phyloP scores from a whole-genome alignment of 2,113 vertebrate genomes.

The Trematocara nigrifrons region DNA sequence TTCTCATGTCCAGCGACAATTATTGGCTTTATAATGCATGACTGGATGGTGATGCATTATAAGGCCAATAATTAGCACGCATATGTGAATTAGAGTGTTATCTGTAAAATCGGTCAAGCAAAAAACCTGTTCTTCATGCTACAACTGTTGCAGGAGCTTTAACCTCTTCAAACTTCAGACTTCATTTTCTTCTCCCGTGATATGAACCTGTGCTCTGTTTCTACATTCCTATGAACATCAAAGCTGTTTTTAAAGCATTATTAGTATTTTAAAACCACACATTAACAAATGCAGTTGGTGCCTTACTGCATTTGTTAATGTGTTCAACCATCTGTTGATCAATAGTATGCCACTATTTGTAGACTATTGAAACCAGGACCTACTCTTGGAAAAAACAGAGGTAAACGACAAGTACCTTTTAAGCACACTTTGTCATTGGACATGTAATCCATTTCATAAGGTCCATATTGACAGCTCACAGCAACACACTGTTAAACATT shows the following conservation, averaged over 20 bases:
- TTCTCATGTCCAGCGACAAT: not conserved
- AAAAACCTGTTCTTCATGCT: not conserved
- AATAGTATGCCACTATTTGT: not conserved
- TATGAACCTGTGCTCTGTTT: not conserved
- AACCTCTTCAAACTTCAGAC: not conserved
- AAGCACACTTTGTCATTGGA: not conserved
- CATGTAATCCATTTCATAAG: not conserved
- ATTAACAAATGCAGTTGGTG: not conserved
- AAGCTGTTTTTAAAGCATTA: not conserved
- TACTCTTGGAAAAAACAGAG: not conserved
- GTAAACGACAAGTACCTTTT: not conserved
- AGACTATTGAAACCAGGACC: not conserved
- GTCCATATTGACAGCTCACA: not conserved
- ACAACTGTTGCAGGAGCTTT: not conserved
- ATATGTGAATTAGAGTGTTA: not conserved
- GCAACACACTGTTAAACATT: not conserved
- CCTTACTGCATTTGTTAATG: not conserved
- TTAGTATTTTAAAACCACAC: not conserved
- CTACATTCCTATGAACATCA: not conserved
- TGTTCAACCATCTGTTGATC: not conserved
- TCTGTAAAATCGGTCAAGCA: not conserved
- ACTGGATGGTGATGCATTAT: not conserved
- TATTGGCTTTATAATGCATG: not conserved
- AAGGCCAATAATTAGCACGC: not conserved
- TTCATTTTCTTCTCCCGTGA: not conserved